Percentiles rank a stretch among this genome's conserved stretches.
phyloP scores from a whole-genome alignment of 2,797 vertebrate species.

The Ceryle rudis region DNA sequence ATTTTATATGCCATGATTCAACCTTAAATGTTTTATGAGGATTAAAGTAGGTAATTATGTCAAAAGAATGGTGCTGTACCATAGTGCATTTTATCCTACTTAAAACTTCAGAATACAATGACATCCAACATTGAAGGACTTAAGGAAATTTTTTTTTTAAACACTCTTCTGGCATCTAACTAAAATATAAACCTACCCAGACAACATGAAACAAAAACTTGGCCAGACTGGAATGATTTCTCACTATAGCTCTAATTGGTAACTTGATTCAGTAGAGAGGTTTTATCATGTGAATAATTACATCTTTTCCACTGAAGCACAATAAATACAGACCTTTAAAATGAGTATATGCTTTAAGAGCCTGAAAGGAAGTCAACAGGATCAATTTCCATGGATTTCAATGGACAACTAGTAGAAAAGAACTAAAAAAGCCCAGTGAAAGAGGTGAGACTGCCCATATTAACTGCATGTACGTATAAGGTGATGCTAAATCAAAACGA shows the following conservation, averaged over 20 bases:
- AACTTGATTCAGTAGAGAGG: neutral
- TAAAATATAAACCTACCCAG: neutral
- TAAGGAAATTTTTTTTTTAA: neutral
- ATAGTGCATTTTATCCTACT: neutral
- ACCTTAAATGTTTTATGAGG: neutral
- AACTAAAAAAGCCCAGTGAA: neutral
- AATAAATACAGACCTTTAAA: neutral
- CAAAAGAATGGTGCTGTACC: neutral
- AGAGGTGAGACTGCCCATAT: neutral
- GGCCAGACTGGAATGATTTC: neutral
- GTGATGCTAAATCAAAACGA: neutral
- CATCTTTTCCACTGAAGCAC: neutral
- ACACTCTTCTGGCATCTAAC: neutral
- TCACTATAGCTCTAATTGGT: neutral
- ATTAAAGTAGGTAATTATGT: neutral
- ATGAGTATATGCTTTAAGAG: neutral
- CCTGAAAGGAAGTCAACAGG: neutral
- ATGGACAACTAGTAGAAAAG: neutral
- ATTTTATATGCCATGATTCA: neutral
- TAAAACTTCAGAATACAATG: neutral
- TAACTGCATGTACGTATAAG: rapidly evolving
- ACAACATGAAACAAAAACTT: neutral
- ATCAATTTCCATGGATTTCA: neutral
- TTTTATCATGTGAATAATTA: neutral
- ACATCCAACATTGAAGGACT: neutral